phyloP scores from a whole-genome alignment of 1,140 invertebrate genomes.

The Drosophila mauritiana region DNA sequence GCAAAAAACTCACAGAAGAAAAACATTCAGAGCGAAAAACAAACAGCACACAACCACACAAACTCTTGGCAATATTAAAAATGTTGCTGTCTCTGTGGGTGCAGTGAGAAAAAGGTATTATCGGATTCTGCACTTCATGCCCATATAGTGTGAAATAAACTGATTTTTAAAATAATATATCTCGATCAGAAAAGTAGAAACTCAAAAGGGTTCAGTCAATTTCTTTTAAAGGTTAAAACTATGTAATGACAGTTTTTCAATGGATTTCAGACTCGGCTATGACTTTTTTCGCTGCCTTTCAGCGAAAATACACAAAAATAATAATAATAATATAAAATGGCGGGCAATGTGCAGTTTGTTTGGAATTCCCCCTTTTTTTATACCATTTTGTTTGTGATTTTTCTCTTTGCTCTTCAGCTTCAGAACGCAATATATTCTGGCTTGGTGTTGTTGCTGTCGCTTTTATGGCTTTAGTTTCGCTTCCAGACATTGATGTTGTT shows the following conservation, averaged over 20 bases:
- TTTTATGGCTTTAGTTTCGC: slow-evolving; percentile 73
- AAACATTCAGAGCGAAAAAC: slow-evolving; percentile 28
- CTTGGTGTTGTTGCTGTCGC: slow-evolving; percentile 38
- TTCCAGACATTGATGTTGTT: slow-evolving; percentile 44
- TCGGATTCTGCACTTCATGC: too few species aligned
- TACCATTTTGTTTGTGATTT: slow-evolving; percentile 58
- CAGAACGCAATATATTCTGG: slow-evolving; percentile 69
- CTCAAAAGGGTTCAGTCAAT: too few species aligned
- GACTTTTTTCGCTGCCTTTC: slow-evolving; percentile 7
- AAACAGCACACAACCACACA: slow-evolving; percentile 23
- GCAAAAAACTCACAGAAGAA: slow-evolving; percentile 12
- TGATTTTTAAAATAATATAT: too few species aligned
- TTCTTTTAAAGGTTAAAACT: too few species aligned
- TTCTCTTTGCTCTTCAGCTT: slow-evolving; percentile 43
- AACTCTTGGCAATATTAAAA: slow-evolving; percentile 48
- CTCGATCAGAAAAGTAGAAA: too few species aligned
- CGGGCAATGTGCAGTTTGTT: slow-evolving; percentile 51
- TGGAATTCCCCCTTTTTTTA: slow-evolving; percentile 12
- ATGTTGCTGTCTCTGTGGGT: slow-evolving; percentile 9
- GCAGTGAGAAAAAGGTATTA: slow-evolving; percentile 9
- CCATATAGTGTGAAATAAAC: too few species aligned
- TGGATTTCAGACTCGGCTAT: not conserved
- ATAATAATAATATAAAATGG: slow-evolving; percentile 67
- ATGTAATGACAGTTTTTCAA: too few species aligned
- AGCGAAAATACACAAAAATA: slow-evolving; percentile 59